phyloP scores from a whole-genome alignment of 92 coral and sea anemone genomes.

The Micromussa lordhowensis region DNA sequence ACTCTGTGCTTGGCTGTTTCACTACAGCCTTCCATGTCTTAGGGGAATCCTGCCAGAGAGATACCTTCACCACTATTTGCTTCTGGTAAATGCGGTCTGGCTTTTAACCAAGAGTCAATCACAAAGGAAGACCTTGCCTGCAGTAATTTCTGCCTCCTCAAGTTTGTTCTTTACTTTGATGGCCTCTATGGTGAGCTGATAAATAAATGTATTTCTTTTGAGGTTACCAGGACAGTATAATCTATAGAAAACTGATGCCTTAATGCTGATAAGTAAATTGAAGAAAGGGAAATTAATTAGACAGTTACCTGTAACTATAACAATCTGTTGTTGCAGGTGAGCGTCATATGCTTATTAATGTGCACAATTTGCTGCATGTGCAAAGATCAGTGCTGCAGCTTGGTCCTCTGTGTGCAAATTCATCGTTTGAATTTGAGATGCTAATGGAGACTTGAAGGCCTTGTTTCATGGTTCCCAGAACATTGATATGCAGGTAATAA shows the following conservation, averaged over 20 bases:
- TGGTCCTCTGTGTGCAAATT: slow-evolving; percentile 35
- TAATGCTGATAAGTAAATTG: slow-evolving; percentile 23
- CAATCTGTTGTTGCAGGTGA: slow-evolving; percentile 33
- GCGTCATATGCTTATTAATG: slow-evolving; percentile 45
- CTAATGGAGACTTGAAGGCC: slow-evolving; percentile 21
- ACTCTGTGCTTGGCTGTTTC: slow-evolving; percentile 41
- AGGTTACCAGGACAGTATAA: slow-evolving; percentile 1
- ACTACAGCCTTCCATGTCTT: slow-evolving; percentile 34
- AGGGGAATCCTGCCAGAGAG: slow-evolving; percentile 37
- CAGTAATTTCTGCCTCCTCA: neutral
- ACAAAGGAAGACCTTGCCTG: slow-evolving; percentile 9
- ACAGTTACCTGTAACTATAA: slow-evolving; percentile 10
- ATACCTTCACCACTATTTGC: slow-evolving; percentile 33
- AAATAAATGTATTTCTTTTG: neutral
- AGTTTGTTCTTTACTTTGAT: slow-evolving; percentile 19
- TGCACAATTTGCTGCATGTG: slow-evolving; percentile 23
- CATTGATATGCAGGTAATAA: slow-evolving; percentile 23
- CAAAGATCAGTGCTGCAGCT: neutral
- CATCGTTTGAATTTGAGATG: slow-evolving; percentile 36
- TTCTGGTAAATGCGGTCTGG: slow-evolving; percentile 33
- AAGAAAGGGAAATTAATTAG: slow-evolving; percentile 14
- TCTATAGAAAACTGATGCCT: slow-evolving; percentile 23
- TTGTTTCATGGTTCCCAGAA: slow-evolving; percentile 40
- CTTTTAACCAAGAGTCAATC: slow-evolving; percentile 30
- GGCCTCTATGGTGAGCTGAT: slow-evolving; percentile 29